Base-by-base conservation (phyloP, 2,113 vertebrate genomes). In the Xiphias gladius region DNA sequence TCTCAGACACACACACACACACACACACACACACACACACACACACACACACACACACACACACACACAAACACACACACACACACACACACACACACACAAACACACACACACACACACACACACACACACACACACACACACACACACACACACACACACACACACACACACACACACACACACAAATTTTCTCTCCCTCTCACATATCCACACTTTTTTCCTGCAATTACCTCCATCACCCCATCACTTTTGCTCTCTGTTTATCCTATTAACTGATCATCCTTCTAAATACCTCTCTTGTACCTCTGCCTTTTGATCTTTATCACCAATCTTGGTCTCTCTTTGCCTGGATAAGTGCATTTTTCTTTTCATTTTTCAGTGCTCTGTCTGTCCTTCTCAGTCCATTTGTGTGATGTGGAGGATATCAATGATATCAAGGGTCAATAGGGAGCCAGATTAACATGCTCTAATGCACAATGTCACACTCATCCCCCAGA, bases 401-500 rank as follows among this genome's bases (percentile, higher is more conserved):
- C 72, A 37, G 71, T 86, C 80, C 80, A 88, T 91, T 87, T 92
- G 76, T 91, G 79, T 32, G 73, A 79, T 80, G 75, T 81, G 84
- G 79, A 84, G 87, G 73, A 88, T 93, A 94, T 94, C 90, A 91
- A 82, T 94, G 89, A 83, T 90, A 92, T 88, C 73, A 87, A 79
- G 81, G 90, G 93, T 92, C 92, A 93, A 92, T 79, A 83, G 91
- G 86, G 86, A 91, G 83, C 52, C 85, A 89, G 92, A 94, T 91
- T 93, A 92, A 82, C 80, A 85, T 77, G 82, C 86, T 89, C 87
- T 93, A 91, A 93, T 93, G 93, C 91, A 93, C 92, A 93, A 91
- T 92, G 89, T 92, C 88, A 88, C 88, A 85, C 84, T 92, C 85
- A 91, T 86, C 90, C 87, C 55, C 66, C 76, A 91, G 93, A 94